Conservation (phyloP, 2,113 vertebrate species). For the Verasper variegatus region DNA sequence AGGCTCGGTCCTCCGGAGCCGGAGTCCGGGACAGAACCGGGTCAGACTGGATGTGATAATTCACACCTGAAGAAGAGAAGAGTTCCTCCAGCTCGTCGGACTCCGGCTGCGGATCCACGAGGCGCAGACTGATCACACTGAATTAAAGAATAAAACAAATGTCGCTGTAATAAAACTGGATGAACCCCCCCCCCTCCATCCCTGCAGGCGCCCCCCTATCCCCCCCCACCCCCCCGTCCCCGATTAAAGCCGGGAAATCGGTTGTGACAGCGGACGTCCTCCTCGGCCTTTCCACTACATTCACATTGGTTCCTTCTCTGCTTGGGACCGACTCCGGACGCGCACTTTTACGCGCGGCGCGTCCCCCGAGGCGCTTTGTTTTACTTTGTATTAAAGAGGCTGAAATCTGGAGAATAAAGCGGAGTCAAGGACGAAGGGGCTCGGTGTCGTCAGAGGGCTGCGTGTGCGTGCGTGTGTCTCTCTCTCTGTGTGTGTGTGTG, state of each 20-base stretch:
- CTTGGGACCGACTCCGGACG: constrained; percentile 65
- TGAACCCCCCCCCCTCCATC: constrained; percentile 37
- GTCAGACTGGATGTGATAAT: background rate
- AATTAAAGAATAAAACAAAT: background rate
- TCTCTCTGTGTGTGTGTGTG: too few relatives aligned
- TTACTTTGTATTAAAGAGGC: constrained; percentile 56
- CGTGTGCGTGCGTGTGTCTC: too few relatives aligned
- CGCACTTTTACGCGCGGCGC: constrained; percentile 48
- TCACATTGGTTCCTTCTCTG: constrained; percentile 70
- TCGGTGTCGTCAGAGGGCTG: too few relatives aligned
- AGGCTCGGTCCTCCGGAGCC: constrained; percentile 35
- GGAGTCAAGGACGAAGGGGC: background rate
- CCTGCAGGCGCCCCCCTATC: constrained; percentile 51
- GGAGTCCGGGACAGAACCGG: background rate
- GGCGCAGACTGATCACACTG: too few relatives aligned
- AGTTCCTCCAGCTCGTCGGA: too few relatives aligned
- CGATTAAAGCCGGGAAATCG: constrained; percentile 72
- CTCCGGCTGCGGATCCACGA: too few relatives aligned
- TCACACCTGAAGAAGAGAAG: background rate
- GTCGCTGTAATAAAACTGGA: too few relatives aligned
- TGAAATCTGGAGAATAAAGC: background rate
- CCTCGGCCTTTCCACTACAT: constrained; percentile 71
- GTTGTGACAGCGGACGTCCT: constrained; percentile 80
- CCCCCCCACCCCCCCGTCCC: constrained; percentile 55
- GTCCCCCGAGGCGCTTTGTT: constrained; percentile 72